Percentiles rank a stretch among this genome's conserved stretches.
phyloP scores from a whole-genome alignment of 53 echinoderm and acorn worm species.

The Patiria pectinifera region DNA sequence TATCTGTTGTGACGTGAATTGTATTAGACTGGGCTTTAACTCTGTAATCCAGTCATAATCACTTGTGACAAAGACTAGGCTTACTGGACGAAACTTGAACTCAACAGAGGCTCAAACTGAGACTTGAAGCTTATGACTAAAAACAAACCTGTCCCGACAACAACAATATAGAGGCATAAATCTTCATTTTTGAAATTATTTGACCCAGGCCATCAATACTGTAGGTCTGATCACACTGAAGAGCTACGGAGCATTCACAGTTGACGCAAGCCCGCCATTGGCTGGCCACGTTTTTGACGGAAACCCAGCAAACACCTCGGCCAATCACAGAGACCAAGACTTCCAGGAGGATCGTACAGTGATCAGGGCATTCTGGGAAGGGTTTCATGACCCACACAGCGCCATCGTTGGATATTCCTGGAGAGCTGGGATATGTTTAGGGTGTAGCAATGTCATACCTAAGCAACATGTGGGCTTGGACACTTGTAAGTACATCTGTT shows the following conservation, averaged over 20 bases:
- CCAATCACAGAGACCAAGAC: slow-evolving; percentile 55
- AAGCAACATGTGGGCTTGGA: slow-evolving; percentile 55
- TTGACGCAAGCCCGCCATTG: slow-evolving; percentile 63
- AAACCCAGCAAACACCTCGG: neutral
- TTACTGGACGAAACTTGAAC: no score
- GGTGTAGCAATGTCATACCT: slow-evolving; percentile 52
- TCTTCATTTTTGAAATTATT: neutral
- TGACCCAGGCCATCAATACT: slow-evolving; percentile 2
- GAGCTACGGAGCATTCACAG: slow-evolving; percentile 39
- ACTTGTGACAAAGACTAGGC: no score
- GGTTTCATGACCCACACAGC: slow-evolving; percentile 65
- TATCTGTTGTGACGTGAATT: no score
- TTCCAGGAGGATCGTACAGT: slow-evolving; percentile 41
- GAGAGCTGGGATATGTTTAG: slow-evolving; percentile 50
- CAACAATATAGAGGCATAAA: neutral
- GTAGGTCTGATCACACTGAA: neutral
- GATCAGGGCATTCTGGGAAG: slow-evolving; percentile 63
- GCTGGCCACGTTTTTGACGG: slow-evolving; percentile 67
- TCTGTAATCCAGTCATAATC: no score
- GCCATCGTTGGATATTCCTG: slow-evolving; percentile 47
- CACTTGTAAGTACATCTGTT: slow-evolving; percentile 13
- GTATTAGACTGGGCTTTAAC: no score
- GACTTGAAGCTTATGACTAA: no score
- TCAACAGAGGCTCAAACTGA: no score
- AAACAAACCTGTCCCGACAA: no score